Evolutionary conservation across 2,888 invertebrate genomes (phyloP), one percentile per base, ranked within the genome.

Genomic region (Allygus modestus): DNA sequence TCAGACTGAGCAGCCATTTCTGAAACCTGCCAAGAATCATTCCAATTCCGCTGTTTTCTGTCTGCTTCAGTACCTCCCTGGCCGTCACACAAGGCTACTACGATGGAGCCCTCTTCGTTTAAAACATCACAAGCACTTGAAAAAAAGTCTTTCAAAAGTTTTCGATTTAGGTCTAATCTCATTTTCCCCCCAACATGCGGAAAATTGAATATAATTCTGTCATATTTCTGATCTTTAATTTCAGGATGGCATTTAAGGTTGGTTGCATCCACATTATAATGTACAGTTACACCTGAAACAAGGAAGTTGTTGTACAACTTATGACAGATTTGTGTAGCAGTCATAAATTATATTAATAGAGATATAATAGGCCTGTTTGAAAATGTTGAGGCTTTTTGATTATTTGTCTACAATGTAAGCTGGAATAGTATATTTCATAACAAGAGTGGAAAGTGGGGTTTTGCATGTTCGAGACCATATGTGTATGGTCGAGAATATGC

Each of bases 171-270:
- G 87, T 92, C 91, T 84, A 93, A 91, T 88, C 93, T 92, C 89
- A 93, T 93, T 89, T 93, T 93, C 9, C 93, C 93, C 43, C 93
- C 93, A 58, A 91, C 90, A 89, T 93, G 93, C 11, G 94, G 94
- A 88, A 94, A 94, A 88, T 94, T 94, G 89, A 94, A 93, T 81
- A 93, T 90, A 54, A 94, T 91, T 87, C 91, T 90, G 33, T 91
- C 88, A 88, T 92, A 93, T 33, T 81, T 85, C 54, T 89, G 86
- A 0, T 73, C 86, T 23, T 85, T 87, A 7, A 91, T 86, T 26
- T 86, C 85, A 17, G 88, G 75, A 86, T 90, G 87, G 7, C 88
- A 83, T 33, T 89, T 88, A 43, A 93, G 88, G 85, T 90, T 89
- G 17, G 91, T 92, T n/a, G 92, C 93, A 90, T 93, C 92, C 51